These are phyloP conservation scores for Dryococelus australis DNA, from an alignment of 2,888 invertebrate genomes.

Conservation along the genomic window DNA sequence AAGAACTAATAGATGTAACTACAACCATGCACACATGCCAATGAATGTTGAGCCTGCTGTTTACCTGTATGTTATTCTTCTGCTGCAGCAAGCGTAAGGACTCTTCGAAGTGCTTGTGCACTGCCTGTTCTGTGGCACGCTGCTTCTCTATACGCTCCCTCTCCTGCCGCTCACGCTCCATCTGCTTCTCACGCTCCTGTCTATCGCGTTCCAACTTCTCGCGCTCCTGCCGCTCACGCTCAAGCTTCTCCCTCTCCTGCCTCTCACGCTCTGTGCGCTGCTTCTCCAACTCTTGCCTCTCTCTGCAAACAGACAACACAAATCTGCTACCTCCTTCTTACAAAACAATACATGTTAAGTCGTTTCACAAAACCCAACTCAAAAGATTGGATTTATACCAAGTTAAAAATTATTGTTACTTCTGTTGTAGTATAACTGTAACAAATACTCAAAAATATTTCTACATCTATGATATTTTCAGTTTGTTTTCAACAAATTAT, in stretches of 20 bases:
- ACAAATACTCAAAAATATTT: too few species aligned
- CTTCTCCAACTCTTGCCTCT: constrained; percentile 72
- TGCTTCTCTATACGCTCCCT: constrained; percentile 69
- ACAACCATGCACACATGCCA: too few species aligned
- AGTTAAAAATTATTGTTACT: too few species aligned
- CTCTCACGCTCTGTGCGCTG: constrained; percentile 61
- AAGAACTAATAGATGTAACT: too few species aligned
- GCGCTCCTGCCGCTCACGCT: constrained; percentile 62
- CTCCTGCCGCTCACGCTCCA: constrained; percentile 54
- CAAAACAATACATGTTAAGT: background rate
- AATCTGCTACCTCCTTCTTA: too few species aligned
- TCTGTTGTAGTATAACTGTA: too few species aligned
- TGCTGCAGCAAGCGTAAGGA: constrained; percentile 80
- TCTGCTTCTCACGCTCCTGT: constrained; percentile 55
- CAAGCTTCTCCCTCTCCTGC: constrained; percentile 52
- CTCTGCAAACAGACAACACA: constrained; percentile 57
- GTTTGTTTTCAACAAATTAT: too few species aligned
- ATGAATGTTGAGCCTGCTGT: too few species aligned
- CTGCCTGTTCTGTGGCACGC: constrained; percentile 66
- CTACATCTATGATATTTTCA: too few species aligned
- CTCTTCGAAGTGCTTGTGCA: constrained; percentile 90
- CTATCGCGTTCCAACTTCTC: constrained; percentile 62
- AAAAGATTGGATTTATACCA: too few species aligned
- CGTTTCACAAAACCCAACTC: too few species aligned
- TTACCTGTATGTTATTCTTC: constrained; percentile 65